Evolutionary conservation across 1,140 invertebrate species (phyloP), one percentile per base, ranked within the genome.

Genomic region (Brachionus plicatilis): DNA sequence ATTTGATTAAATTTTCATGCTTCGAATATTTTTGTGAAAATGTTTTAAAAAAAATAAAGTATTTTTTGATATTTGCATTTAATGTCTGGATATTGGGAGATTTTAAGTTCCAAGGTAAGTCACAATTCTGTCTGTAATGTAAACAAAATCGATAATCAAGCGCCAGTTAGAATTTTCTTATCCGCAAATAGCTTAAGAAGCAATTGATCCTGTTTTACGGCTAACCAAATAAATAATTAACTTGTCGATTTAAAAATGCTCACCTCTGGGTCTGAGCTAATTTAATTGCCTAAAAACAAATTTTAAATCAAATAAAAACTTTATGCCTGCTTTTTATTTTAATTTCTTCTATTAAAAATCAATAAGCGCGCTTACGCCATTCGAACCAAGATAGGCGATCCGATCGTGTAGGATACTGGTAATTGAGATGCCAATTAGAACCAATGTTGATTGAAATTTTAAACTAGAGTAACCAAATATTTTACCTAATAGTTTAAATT

Each of bases 1-100:
- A 68, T 68, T 68, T 68, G 33, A 68, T 68, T 68, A 68, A 68
- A 68, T 68, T 68, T 68, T 68, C 33, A 68, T 68, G 66, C 66
- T n/a, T 68, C 66, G 66, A 68, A 68, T 68, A 68, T 68, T 68
- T 68, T 68, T 37, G 27, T 2, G 14, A 33, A 41, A 33, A 33
- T 68, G 12, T 33, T 68, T 68, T 6, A 68, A 68, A 68, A 68
- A 66, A 68, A 68, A 68, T 7, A 68, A 68, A 33, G 14, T 68
- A 41, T 68, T 68, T 68, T 68, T 68, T 68, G 7, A 33, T 33
- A 41, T 68, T 41, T 33, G 33, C 29, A 17, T 68, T 68, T 41
- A 68, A 68, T 33, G 33, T 68, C 66, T 68, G 66, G 66, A 68
- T 33, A 68, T 68, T 68, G 33, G 12, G 33, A 68, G 66, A 68